Percentiles rank a stretch among this genome's conserved stretches.
Evolutionary conservation across 2,888 invertebrate species (phyloP).

Genomic region (Siphlonurus alternatus): DNA sequence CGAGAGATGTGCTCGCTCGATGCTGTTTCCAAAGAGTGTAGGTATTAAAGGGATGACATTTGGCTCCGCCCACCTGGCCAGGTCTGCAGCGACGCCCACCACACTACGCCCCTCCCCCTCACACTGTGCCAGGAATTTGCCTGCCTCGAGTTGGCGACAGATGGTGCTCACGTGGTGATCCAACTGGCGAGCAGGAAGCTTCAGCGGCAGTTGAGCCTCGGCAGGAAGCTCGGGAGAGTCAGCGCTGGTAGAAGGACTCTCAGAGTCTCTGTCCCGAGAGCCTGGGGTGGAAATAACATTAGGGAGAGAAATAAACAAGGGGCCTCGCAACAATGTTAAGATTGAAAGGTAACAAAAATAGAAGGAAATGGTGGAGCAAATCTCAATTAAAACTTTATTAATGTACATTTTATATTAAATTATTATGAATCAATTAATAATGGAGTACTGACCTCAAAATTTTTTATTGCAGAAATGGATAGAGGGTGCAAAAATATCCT

Average conservation of each 20-base stretch:
- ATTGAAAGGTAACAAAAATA: too few species aligned
- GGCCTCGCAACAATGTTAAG: too few species aligned
- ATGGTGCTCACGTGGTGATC: slow-evolving; percentile 65
- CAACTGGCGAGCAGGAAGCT: slow-evolving; percentile 51
- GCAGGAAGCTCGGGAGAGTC: neutral
- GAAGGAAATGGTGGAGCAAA: too few species aligned
- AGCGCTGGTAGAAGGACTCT: slow-evolving; percentile 22
- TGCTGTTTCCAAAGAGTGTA: slow-evolving; percentile 52
- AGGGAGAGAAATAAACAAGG: too few species aligned
- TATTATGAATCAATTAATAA: too few species aligned
- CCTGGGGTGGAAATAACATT: too few species aligned
- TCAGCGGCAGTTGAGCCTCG: slow-evolving; percentile 37
- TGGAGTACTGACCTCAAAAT: too few species aligned
- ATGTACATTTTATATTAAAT: too few species aligned
- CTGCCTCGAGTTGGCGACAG: slow-evolving; percentile 61
- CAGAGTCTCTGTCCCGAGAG: slow-evolving; percentile 35
- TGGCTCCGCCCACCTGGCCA: neutral
- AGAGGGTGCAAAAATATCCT: too few species aligned
- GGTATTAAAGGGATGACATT: slow-evolving; percentile 30
- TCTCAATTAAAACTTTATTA: too few species aligned
- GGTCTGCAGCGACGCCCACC: neutral
- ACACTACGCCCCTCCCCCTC: slow-evolving; percentile 31
- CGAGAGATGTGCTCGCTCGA: slow-evolving; percentile 50
- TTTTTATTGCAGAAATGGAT: too few species aligned
- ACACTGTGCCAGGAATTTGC: slow-evolving; percentile 48